Conservation (phyloP, 2,888 invertebrate genomes). For the Lepeophtheirus nordmannii region DNA sequence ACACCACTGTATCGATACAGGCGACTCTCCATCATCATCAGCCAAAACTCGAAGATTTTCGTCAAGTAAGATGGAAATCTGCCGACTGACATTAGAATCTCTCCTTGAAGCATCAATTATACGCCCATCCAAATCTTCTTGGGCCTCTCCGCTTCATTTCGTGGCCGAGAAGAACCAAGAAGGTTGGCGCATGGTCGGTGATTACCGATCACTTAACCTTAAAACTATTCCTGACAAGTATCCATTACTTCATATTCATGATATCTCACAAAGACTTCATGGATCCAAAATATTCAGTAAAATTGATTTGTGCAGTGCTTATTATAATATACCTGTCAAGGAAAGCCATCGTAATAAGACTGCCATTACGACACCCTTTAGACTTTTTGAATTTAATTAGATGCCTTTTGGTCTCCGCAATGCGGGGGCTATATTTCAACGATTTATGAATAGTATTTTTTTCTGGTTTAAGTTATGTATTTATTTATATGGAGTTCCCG, state of each 20-base stretch:
- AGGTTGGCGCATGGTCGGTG: slow-evolving; percentile 3
- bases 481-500: slow-evolving; percentile 19
- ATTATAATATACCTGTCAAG: slow-evolving; percentile 22
- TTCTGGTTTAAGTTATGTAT: background rate
- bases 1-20: no score
- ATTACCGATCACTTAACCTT: slow-evolving; percentile 7
- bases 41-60: no score
- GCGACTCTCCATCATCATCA: no score
- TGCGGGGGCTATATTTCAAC: slow-evolving; percentile 20
- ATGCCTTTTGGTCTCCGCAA: slow-evolving; percentile 25
- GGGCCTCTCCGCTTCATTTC: no score
- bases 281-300: slow-evolving; percentile 23
- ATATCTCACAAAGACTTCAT: slow-evolving; percentile 8
- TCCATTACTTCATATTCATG: slow-evolving; percentile 14
- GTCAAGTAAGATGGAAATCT: no score
- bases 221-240: background rate
- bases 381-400: slow-evolving; percentile 12
- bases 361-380: slow-evolving; percentile 22
- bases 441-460: slow-evolving; percentile 18
- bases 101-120: no score
- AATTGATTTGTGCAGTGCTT: slow-evolving; percentile 24
- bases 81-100: no score
- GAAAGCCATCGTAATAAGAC: slow-evolving; percentile 13
- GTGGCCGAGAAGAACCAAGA: no score
- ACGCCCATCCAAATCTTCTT: no score